These are phyloP conservation scores for Unio delphinus DNA, from an alignment of 2,888 invertebrate genomes.

Conservation along the genomic window DNA sequence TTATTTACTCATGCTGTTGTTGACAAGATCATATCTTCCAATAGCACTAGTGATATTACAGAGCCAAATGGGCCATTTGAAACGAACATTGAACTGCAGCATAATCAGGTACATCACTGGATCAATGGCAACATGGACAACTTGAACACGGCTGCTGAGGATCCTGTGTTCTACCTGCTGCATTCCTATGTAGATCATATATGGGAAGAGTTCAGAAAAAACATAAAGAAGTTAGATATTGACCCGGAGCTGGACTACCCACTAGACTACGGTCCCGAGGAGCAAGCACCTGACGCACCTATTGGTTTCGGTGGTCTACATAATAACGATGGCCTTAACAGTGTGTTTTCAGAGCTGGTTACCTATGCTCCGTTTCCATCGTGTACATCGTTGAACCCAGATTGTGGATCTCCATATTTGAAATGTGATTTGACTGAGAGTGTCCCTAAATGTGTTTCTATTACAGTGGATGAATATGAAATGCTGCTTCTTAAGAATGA, in stretches of 20 bases:
- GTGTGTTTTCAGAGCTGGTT: constrained; percentile 33
- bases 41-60: constrained; percentile 25
- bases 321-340: constrained; percentile 32
- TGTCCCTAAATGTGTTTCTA: constrained; percentile 26
- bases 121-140: constrained; percentile 41
- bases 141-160: constrained; percentile 34
- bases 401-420: constrained; percentile 30
- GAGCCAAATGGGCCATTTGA: constrained; percentile 22
- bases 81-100: constrained; percentile 34
- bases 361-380: constrained; percentile 29
- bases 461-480: constrained; percentile 26
- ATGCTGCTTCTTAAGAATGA: constrained; percentile 5
- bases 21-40: constrained; percentile 28
- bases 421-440: constrained; percentile 17
- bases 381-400: constrained; percentile 24
- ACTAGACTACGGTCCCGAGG: constrained; percentile 15
- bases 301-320: constrained; percentile 33
- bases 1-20: constrained; percentile 32
- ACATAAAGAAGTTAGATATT: constrained; percentile 25
- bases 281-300: constrained; percentile 21
- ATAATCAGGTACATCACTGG: constrained; percentile 36
- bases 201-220: constrained; percentile 38
- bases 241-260: constrained; percentile 34
- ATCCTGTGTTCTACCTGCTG: constrained; percentile 41
- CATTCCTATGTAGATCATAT: constrained; percentile 40